A percentile compares a stretch with the other conserved stretches of the same genome.
These are phyloP conservation scores for Drosophila nannoptera DNA, from an alignment of 1,140 invertebrate species.

Conservation along the genomic window DNA sequence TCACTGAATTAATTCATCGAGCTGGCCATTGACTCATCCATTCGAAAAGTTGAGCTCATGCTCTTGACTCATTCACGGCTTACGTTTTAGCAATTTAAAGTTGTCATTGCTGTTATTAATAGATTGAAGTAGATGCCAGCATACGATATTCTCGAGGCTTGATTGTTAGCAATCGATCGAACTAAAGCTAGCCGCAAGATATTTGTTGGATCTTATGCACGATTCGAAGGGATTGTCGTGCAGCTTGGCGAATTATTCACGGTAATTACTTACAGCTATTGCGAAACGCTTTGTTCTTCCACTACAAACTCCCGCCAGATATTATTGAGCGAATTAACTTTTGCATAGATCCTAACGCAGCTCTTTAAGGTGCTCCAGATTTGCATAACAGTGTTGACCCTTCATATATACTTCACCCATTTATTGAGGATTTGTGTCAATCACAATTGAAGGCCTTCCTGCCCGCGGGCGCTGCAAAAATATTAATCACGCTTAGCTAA, in stretches of 20 bases:
- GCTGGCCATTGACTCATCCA: slow-evolving; percentile 61
- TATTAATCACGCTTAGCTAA: slow-evolving; percentile 56
- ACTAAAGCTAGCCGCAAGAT: neutral
- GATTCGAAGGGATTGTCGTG: slow-evolving; percentile 50
- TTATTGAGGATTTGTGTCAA: slow-evolving; percentile 47
- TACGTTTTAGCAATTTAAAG: slow-evolving; percentile 42
- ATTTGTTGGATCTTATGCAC: slow-evolving; percentile 25
- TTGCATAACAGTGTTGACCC: slow-evolving; percentile 38
- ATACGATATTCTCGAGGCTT: slow-evolving; percentile 60
- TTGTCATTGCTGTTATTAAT: slow-evolving; percentile 55
- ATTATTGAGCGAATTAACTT: too few relatives aligned
- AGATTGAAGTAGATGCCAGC: slow-evolving; percentile 47
- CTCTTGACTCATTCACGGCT: slow-evolving; percentile 47
- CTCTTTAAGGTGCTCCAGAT: neutral
- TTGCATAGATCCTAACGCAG: too few relatives aligned
- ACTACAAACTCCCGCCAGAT: too few relatives aligned
- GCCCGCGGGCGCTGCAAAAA: slow-evolving; percentile 47
- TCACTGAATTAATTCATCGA: neutral
- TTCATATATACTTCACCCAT: slow-evolving; percentile 25
- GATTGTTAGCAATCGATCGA: slow-evolving; percentile 14
- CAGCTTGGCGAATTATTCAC: slow-evolving; percentile 65
- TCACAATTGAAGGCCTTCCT: slow-evolving; percentile 62
- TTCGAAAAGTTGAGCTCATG: slow-evolving; percentile 49
- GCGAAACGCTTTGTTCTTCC: slow-evolving; percentile 1
- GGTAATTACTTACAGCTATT: slow-evolving; percentile 62